These are phyloP conservation scores for Maniola jurtina DNA, from an alignment of 1,140 invertebrate genomes.

Conservation along the genomic window DNA sequence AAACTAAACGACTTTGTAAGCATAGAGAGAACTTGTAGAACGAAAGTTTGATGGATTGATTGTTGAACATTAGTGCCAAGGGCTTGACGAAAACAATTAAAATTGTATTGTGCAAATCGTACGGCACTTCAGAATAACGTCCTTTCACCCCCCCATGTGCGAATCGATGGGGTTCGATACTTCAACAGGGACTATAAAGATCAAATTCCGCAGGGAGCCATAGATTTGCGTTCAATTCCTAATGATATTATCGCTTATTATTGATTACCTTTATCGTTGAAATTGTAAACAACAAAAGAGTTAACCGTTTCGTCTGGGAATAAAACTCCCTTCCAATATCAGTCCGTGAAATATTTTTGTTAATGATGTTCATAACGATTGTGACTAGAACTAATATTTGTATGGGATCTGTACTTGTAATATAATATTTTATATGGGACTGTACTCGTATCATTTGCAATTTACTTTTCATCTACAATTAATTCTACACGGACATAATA, in stretches of 20 bases:
- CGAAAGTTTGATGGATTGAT: conserved; percentile 67
- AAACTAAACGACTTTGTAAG: conserved; percentile 33
- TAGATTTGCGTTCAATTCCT: conserved; percentile 49
- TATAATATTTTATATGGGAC: background rate
- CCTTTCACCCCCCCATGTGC: conserved; percentile 33
- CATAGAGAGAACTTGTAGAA: conserved; percentile 47
- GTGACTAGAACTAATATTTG: background rate
- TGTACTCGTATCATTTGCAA: no score
- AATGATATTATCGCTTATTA: conserved; percentile 70
- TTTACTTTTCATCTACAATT: no score
- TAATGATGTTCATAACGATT: conserved; percentile 36
- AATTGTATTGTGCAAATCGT: conserved; percentile 54
- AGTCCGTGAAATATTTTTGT: conserved; percentile 35
- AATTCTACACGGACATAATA: no score
- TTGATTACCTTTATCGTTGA: conserved; percentile 46
- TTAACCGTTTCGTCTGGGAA: conserved; percentile 51
- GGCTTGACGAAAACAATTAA: conserved; percentile 59
- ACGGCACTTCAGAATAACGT: conserved; percentile 44
- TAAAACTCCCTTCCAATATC: conserved; percentile 19
- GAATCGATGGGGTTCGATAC: conserved; percentile 46
- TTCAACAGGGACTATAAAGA: conserved; percentile 5
- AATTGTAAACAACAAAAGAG: conserved; percentile 53
- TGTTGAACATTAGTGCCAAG: conserved; percentile 49
- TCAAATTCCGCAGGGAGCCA: conserved; percentile 45
- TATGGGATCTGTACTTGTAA: background rate